Evolutionary conservation across 2,113 vertebrate species (phyloP), one percentile per base, ranked within the genome.

Genomic region (Mastomys coucha): DNA sequence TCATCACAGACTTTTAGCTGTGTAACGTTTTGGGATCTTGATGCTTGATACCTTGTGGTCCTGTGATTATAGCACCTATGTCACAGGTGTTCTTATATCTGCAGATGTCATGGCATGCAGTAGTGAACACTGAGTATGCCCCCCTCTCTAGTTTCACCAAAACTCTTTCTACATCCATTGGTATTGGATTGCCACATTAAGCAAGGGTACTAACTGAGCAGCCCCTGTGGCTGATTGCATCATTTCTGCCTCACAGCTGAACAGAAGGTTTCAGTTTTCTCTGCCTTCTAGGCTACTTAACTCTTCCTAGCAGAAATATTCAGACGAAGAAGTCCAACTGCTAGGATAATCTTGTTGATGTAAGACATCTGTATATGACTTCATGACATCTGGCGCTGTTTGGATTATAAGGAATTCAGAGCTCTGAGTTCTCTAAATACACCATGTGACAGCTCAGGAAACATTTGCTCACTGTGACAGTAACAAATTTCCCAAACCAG

Each of bases 271-370:
- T 96, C 6, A 9, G 58, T 89, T 98, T 97, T 2, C 56, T 75
- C 11, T 89, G 92, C 73, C 70, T 97, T 26, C 2, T 91, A 78
- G 86, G 94, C 5, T 81, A 77, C 80, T 96, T 96, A 97, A 93
- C 36, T 51, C 95, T 87, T 85, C 89, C 88, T 39, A 88, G 93
- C 93, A 96, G 91, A 95, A 20, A 96, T 53, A 86, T 56, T 97
- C 63, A 94, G 97, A 97, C 96, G 72, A 93, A 96, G 88, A 97
- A 97, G 53, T 7, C 13, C 82, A 95, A 97, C 89, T 96, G 53
- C 69, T 95, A 28, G 22, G 70, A 67, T 95, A 91, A 96, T 96
- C 97, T 96, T 93, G 73, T 89, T 81, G 16, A 96, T 92, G 3
- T 26, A 91, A 95, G 86, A 76, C 91, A 94, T 97, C 81, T 98